These are phyloP conservation scores for Hydractinia echinata DNA, from an alignment of 30 jellyfish, hydroid and myxozoan genomes.

Conservation along the genomic window DNA sequence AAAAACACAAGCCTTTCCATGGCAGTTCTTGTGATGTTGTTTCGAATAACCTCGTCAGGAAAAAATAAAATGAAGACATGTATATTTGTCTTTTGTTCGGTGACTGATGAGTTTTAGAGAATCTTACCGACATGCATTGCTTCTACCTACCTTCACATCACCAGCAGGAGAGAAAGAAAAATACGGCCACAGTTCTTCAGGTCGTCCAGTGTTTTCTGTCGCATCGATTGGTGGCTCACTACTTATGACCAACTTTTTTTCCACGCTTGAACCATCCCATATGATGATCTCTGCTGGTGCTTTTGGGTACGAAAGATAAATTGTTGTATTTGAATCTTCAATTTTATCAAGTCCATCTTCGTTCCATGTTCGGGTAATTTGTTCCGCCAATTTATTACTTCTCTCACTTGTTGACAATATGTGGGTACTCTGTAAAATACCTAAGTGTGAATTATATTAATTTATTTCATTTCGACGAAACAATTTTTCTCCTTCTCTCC, in stretches of 20 bases:
- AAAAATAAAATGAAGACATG: too few species aligned
- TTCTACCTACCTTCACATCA: slow-evolving; percentile 27
- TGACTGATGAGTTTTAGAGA: too few species aligned
- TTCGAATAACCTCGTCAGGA: too few species aligned
- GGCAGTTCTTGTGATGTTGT: too few species aligned
- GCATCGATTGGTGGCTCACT: slow-evolving; percentile 30
- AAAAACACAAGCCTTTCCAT: too few species aligned
- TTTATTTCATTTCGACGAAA: too few species aligned
- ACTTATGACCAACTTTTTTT: background rate
- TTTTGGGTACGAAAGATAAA: slow-evolving; percentile 41
- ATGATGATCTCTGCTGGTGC: slow-evolving; percentile 23
- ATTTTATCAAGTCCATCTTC: slow-evolving; percentile 37
- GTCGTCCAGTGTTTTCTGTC: slow-evolving; percentile 22
- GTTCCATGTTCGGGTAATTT: slow-evolving; percentile 27
- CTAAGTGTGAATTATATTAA: slow-evolving; percentile 3
- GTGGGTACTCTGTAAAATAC: slow-evolving; percentile 35
- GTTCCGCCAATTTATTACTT: slow-evolving; percentile 28
- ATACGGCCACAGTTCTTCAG: slow-evolving; percentile 27
- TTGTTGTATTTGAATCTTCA: slow-evolving; percentile 36
- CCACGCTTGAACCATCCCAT: slow-evolving; percentile 6
- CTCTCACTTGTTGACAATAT: slow-evolving; percentile 28
- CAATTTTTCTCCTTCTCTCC: too few species aligned
- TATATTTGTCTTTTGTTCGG: too few species aligned
- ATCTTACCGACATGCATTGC: too few species aligned
- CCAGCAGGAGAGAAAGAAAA: slow-evolving; percentile 40